Evolutionary conservation across 2,113 vertebrate genomes (phyloP).

Genomic region (Desmodus rotundus): DNA sequence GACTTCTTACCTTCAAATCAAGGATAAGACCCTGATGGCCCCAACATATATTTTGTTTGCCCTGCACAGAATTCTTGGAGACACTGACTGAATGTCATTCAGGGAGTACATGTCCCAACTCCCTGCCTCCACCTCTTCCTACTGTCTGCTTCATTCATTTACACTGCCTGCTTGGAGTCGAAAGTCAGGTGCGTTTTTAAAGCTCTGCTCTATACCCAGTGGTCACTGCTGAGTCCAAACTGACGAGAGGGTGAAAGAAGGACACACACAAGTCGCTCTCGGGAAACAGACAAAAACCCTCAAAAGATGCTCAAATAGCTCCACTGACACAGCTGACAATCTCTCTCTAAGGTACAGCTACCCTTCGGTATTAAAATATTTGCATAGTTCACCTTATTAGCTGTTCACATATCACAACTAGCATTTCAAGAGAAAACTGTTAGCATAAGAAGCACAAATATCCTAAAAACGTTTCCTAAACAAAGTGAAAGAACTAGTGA

Average conservation of each 20-base stretch:
- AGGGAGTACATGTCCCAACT: fast-evolving
- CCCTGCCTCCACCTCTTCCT: neutral
- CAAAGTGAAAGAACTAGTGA: neutral
- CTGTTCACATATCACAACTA: neutral
- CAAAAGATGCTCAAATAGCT: neutral
- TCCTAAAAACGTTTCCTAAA: neutral
- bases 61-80: neutral
- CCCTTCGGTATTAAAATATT: neutral
- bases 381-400: neutral
- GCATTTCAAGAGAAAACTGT: neutral
- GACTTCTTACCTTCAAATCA: neutral
- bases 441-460: neutral
- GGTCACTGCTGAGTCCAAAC: neutral
- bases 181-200: neutral
- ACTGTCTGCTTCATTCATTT: neutral
- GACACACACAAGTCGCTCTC: neutral
- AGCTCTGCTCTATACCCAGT: neutral
- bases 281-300: neutral
- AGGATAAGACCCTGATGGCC: neutral
- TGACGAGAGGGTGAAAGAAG: neutral
- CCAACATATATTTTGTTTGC: neutral
- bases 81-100: neutral
- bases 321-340: neutral
- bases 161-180: neutral
- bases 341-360: neutral